Conservation (phyloP, 1,140 invertebrate species). For the Temnothorax curvispinosus region DNA sequence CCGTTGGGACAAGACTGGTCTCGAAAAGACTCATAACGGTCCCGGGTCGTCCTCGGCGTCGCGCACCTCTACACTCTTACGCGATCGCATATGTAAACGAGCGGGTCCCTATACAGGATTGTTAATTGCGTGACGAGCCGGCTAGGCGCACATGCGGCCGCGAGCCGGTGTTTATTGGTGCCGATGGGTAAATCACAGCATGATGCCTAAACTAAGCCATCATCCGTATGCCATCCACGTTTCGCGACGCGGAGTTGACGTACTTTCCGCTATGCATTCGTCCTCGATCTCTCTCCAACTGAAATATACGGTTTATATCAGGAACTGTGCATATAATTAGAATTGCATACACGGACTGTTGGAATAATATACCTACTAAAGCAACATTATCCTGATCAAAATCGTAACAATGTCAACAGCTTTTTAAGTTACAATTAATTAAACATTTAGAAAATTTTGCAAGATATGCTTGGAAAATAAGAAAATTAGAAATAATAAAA, state of each 20-base stretch:
- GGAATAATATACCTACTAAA: background rate
- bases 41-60: constrained; percentile 73
- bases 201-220: constrained; percentile 62
- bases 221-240: constrained; percentile 61
- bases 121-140: constrained; percentile 50
- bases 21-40: constrained; percentile 81
- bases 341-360: background rate
- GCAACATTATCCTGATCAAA: background rate
- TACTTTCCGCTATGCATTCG: constrained; percentile 51
- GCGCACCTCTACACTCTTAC: constrained; percentile 52
- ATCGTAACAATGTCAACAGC: background rate
- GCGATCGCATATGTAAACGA: constrained; percentile 56
- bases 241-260: constrained; percentile 13
- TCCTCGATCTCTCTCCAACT: background rate
- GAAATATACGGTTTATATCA: background rate
- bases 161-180: background rate
- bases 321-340: background rate
- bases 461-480: background rate
- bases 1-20: constrained; percentile 78
- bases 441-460: background rate
- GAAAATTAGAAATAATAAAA: background rate
- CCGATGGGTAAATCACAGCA: constrained; percentile 5
- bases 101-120: constrained; percentile 30
- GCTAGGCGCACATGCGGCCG: background rate
- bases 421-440: background rate